Evolutionary conservation across 2,113 vertebrate species (phyloP).

Genomic region (Amphilophus citrinellus): DNA sequence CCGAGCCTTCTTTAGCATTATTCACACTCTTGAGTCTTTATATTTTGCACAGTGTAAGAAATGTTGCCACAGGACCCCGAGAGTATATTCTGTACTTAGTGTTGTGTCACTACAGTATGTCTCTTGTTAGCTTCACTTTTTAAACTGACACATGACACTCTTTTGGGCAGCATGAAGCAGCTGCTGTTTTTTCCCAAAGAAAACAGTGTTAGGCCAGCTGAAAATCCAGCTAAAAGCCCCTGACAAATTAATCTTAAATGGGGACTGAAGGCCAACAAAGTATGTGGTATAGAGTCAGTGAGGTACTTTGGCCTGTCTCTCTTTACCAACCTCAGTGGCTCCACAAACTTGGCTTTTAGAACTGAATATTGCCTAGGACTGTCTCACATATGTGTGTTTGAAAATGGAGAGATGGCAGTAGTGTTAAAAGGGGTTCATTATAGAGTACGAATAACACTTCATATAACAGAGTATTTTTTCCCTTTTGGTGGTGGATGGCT

Average conservation of each 20-base stretch:
- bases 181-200: constrained; percentile 55
- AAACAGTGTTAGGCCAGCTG: constrained; percentile 45
- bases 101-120: constrained; percentile 53
- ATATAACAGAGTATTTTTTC: background rate
- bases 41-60: constrained; percentile 12
- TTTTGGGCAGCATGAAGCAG: constrained; percentile 46
- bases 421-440: background rate
- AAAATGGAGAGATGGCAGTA: background rate
- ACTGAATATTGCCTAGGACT: background rate
- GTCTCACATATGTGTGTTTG: background rate
- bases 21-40: background rate
- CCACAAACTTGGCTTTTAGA: constrained; percentile 1
- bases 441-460: background rate
- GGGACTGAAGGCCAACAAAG: constrained; percentile 52
- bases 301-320: background rate
- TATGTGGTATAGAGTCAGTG: constrained; percentile 22
- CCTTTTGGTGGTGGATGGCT: background rate
- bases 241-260: constrained; percentile 71
- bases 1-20: background rate
- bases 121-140: constrained; percentile 59
- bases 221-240: constrained; percentile 57
- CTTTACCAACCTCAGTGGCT: background rate
- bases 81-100: constrained; percentile 39
- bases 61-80: constrained; percentile 20
- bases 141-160: constrained; percentile 60